These are phyloP conservation scores for Bettongia penicillata DNA, from an alignment of 2,113 vertebrate species.

Conservation along the genomic window DNA sequence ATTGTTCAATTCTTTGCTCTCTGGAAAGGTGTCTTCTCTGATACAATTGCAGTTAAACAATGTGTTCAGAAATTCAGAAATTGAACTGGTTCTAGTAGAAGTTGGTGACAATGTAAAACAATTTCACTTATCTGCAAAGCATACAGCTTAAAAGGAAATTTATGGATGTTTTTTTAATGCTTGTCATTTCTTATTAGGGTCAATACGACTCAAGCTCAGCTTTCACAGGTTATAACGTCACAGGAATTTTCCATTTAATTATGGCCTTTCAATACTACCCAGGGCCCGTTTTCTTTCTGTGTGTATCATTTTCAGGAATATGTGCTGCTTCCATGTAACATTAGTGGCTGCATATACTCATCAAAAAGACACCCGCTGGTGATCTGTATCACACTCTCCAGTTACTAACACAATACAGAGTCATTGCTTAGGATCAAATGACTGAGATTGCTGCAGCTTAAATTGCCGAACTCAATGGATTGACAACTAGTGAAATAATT, in stretches of 20 bases:
- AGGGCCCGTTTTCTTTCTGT: constrained; percentile 72
- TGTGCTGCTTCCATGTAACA: constrained; percentile 46
- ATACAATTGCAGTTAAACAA: constrained; percentile 81
- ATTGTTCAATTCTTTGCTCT: constrained; percentile 70
- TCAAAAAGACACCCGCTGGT: constrained; percentile 33
- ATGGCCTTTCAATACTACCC: constrained; percentile 58
- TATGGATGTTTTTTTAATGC: constrained; percentile 78
- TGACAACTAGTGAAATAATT: neutral
- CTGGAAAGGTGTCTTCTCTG: constrained; percentile 72
- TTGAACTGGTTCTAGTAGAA: constrained; percentile 70
- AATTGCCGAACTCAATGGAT: constrained; percentile 11
- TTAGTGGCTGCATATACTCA: constrained; percentile 58
- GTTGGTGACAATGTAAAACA: constrained; percentile 75
- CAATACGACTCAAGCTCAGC: constrained; percentile 63
- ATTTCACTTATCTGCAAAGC: constrained; percentile 76
- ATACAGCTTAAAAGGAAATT: constrained; percentile 70
- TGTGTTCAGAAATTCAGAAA: constrained; percentile 76
- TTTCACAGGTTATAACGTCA: constrained; percentile 63
- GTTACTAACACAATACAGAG: constrained; percentile 23
- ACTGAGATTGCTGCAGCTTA: constrained; percentile 28
- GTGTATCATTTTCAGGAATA: constrained; percentile 56
- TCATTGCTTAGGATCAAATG: neutral
- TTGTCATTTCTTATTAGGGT: constrained; percentile 79
- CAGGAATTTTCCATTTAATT: constrained; percentile 70
- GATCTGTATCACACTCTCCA: neutral